Evolutionary conservation across 2,113 vertebrate species (phyloP), one percentile per base, ranked within the genome.

Genomic region (Malaclemys terrapin): DNA sequence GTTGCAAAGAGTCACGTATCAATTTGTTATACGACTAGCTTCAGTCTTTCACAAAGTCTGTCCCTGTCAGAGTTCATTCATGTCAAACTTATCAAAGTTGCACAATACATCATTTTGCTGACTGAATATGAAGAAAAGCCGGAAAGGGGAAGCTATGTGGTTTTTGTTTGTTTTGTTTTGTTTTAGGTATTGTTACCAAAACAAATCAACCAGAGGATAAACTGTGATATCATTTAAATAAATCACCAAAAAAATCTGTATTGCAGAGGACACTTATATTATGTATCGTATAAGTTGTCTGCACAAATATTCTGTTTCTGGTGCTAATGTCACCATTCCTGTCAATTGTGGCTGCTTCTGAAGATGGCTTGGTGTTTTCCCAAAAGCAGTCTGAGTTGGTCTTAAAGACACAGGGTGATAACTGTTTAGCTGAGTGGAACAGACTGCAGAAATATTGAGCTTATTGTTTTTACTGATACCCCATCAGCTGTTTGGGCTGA

Each of bases 211-310:
- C 12, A 9, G 49, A 69, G 80, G 57, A 92, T 92, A 35, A 69
- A 92, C 84, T 75, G 69, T 50, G 38, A 80, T 84, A 72, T 88
- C 80, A 82, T 57, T 84, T 80, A 20, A 42, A 84, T 92, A 92
- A 88, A 92, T 88, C 56, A 88, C 86, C n/a, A 31, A 84, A 92
- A 88, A 72, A 84, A 92, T 92, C 85, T 92, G 85, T 85, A 92
- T 88, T 79, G 69, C 56, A 80, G 22, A 50, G 79, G 75, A 92
- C 72, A 88, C 59, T 80, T 92, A 83, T 92, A 84, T 88, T 88
- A 81, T 49, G 29, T 88, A 65, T 88, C 88, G 47, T 92, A 82
- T 54, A 85, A 80, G 57, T 45, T 91, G 49, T 91, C 83, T 47
- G 76, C 56, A 88, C 82, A 88, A 88, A 84, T 83, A 92, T 84